phyloP scores from a whole-genome alignment of 2,113 vertebrate species.

The Paradisaea rubra region DNA sequence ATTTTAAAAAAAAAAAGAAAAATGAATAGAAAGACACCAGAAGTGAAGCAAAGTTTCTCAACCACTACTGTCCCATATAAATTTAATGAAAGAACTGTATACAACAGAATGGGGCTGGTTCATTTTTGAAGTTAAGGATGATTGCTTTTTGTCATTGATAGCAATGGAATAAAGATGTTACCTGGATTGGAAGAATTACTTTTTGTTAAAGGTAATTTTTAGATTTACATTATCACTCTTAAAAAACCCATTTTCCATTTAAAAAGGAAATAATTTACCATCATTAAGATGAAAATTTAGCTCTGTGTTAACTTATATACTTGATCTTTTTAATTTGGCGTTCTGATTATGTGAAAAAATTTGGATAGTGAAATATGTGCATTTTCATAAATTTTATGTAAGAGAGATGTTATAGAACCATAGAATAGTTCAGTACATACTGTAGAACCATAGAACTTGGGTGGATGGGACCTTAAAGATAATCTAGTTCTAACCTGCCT shows the following conservation, averaged over 20 bases:
- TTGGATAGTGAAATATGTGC: neutral
- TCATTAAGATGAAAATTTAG: neutral
- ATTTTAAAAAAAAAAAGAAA: neutral
- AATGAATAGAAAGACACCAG: neutral
- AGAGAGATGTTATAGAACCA: neutral
- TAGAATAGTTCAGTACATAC: neutral
- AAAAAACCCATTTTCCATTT: neutral
- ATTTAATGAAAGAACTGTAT: neutral
- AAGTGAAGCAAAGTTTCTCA: neutral
- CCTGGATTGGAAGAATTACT: neutral
- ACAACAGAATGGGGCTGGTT: neutral
- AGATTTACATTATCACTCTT: neutral
- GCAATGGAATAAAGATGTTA: neutral
- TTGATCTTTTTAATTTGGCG: neutral
- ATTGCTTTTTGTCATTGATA: neutral
- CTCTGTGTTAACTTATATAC: neutral
- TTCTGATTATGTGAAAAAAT: neutral
- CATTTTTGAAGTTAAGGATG: neutral
- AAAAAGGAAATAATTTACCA: neutral
- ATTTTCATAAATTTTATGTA: neutral
- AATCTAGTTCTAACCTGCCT: neutral
- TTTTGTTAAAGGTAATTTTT: neutral
- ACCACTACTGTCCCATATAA: neutral
- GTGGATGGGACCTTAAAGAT: neutral
- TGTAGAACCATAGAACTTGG: neutral